A percentile compares a stretch with the other conserved stretches of the same genome.
These are phyloP conservation scores for Herpetotheres cachinnans DNA, from an alignment of 2,113 vertebrate species.

Conservation along the genomic window DNA sequence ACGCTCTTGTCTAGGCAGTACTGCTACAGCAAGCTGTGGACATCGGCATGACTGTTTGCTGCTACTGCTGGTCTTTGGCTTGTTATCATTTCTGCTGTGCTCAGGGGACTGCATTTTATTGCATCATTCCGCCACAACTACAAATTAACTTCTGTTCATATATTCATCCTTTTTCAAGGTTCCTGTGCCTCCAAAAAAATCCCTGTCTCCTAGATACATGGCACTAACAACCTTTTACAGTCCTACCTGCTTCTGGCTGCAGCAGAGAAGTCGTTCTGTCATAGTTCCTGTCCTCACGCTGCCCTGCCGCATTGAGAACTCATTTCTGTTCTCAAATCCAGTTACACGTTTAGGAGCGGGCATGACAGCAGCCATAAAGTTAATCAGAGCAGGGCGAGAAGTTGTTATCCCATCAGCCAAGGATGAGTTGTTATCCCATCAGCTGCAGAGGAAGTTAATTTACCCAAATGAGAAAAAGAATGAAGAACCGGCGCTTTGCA, in stretches of 20 bases:
- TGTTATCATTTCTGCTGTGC: neutral
- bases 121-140: neutral
- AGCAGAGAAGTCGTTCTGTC: neutral
- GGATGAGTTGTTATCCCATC: neutral
- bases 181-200: neutral
- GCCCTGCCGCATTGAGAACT: neutral
- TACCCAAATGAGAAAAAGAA: neutral
- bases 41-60: neutral
- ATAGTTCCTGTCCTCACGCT: neutral
- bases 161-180: neutral
- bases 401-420: neutral
- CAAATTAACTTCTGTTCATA: neutral
- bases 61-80: neutral
- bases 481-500: neutral
- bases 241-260: neutral
- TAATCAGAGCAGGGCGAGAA: neutral
- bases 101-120: neutral
- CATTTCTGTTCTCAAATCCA: neutral
- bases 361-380: neutral
- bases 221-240: neutral
- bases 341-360: neutral
- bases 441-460: neutral
- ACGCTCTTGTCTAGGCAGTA: neutral
- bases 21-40: neutral
- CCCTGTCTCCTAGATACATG: neutral